phyloP scores from a whole-genome alignment of 2,888 invertebrate genomes.

The Macrosiphum euphorbiae region DNA sequence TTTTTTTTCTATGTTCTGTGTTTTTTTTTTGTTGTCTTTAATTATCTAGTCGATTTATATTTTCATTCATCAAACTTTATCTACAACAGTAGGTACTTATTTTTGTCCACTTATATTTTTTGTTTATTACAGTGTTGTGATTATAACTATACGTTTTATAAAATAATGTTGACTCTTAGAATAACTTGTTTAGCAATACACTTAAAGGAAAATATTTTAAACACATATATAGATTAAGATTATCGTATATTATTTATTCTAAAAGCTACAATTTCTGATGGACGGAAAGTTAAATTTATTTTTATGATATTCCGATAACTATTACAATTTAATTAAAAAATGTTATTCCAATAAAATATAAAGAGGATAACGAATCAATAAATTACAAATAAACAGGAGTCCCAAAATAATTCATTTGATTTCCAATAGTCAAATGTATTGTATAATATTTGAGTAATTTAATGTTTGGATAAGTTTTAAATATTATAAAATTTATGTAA shows the following conservation, averaged over 20 bases:
- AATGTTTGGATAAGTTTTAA: background rate
- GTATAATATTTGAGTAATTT: background rate
- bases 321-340: background rate
- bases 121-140: background rate
- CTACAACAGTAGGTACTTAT: background rate
- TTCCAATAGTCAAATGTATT: background rate
- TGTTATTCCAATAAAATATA: background rate
- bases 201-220: background rate
- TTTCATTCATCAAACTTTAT: background rate
- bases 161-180: background rate
- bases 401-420: background rate
- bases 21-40: background rate
- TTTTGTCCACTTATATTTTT: background rate
- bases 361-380: background rate
- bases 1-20: background rate
- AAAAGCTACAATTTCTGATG: background rate
- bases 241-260: background rate
- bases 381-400: background rate
- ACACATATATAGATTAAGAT: background rate
- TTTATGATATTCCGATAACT: background rate
- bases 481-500: too few relatives aligned
- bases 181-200: background rate
- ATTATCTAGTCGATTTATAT: background rate
- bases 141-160: background rate
- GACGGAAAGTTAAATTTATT: background rate